Base-by-base conservation (phyloP, 2,113 vertebrate species). In the Eurystomus gularis region DNA sequence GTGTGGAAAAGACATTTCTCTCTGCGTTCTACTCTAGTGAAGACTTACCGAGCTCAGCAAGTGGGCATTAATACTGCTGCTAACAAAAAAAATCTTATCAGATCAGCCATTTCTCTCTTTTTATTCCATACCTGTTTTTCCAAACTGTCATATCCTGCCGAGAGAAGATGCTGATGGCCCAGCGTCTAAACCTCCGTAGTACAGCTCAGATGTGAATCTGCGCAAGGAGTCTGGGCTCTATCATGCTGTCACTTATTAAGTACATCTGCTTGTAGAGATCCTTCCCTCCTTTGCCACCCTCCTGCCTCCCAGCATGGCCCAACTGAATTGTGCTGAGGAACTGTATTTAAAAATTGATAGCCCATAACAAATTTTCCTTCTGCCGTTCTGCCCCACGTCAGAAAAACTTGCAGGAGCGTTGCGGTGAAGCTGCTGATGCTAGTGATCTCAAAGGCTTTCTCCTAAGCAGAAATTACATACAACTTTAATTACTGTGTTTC, bases 51-150 rank as follows among this genome's bases (percentile, higher is more conserved):
- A 96, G 72, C 88, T 70, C 71, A 62, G 79, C 81, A 57, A 95
- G 85, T 37, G 85, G 52, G 46, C 86, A 73, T 94, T 96, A 94
- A 54, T 92, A 95, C 91, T 93, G 62, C 85, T 92, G 86, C 84
- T 93, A 82, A 95, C 85, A 86, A 94, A 97, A 96, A 57, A 13
- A 94, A 97, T 96, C 97, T 86, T 96, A 66, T 86, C 73, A 75
- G 69, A 97, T 96, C 96, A 94, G 90, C 93, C 55, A 60, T 95
- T 94, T 90, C 87, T 84, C 87, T 83, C 42, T 92, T 84, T 93
- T 96, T 92, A 93, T 89, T 96, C 88, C 90, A 7, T 82, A 94
- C 88, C 88, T 75, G 9, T 95, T 93, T 87, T 94, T 97, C 93
- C 88, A 92, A 84, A 33, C 86, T 93, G 89, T 89, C 85, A 10